Evolutionary conservation across 2,888 invertebrate species (phyloP), one percentile per base, ranked within the genome.

Genomic region (Pharmacophagus antenor): DNA sequence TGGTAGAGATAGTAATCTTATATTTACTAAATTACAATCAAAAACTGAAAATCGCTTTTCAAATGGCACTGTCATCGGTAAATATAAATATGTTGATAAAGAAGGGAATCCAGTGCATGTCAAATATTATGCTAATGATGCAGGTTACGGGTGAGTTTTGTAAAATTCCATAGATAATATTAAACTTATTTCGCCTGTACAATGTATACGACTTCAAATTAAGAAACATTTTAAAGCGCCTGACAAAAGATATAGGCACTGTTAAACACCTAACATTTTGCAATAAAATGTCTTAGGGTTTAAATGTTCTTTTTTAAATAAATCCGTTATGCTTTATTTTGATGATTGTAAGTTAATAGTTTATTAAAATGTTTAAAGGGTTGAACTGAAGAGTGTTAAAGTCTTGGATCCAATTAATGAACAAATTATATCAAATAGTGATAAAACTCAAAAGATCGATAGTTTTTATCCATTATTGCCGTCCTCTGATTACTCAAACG

Each of bases 41-140:
- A 90, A 93, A 53, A 92, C 93, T 61, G 95, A 96, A 74, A 93
- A 93, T 66, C 89, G 91, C 48, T 92, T 91, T 63, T 79, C 92
- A 0, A 95, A 95, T 77, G 95, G 95, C 15, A 94, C 94, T 7
- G 92, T 95, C 0, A 82, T 92, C 5, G 96, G 95, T 15, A 94
- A 93, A 68, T 95, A 94, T 73, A 94, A 94, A 0, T 94, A 93
- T 70, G 79, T 92, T 15, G 92, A 94, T 55, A 92, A 93, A 0
- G 93, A 94, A 67, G 95, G 95, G 0, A 92, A 91, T 58, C 89
- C 94, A 0, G 91, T 93, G 37, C 84, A 94, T 25, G 93, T 95
- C 3, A 92, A 92, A 65, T 95, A 95, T 72, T 86, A 91, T 56
- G 94, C 95, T 0, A 94, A 95, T 70, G 82, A 92, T 20, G 70